These are phyloP conservation scores for Poecilia velifera DNA, from an alignment of 2,797 vertebrate species.

Conservation along the genomic window DNA sequence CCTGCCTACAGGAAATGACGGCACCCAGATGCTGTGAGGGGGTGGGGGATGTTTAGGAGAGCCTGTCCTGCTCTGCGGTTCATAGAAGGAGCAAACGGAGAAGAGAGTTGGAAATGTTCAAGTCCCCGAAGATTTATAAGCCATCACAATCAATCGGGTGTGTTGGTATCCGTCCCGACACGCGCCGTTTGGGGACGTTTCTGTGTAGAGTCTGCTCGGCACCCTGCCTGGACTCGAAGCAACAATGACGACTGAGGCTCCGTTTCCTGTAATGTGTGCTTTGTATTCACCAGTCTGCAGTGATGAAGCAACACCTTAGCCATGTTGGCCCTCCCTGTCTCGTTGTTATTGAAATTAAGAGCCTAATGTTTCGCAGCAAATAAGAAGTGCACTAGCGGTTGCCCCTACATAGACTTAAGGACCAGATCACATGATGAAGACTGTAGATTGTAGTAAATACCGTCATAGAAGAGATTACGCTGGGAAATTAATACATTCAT, in stretches of 20 bases:
- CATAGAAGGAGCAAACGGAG: conserved; percentile 25
- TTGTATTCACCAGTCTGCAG: conserved; percentile 13
- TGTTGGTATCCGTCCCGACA: neutral
- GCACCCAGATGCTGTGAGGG: neutral
- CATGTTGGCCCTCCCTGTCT: neutral
- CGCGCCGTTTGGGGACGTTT: neutral
- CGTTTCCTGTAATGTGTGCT: conserved; percentile 10
- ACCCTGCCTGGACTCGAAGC: conserved; percentile 19
- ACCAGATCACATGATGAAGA: conserved; percentile 18
- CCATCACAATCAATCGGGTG: neutral
- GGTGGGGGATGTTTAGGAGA: conserved; percentile 23
- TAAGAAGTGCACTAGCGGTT: neutral
- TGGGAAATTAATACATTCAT: conserved; percentile 5
- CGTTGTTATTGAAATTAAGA: neutral
- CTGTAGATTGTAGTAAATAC: neutral
- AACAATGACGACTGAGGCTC: conserved; percentile 11
- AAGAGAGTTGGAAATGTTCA: fast-evolving
- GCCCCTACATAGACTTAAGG: no score
- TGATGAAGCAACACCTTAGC: neutral
- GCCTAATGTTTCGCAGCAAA: neutral
- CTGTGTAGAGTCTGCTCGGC: neutral
- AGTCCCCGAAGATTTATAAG: neutral
- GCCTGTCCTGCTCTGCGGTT: conserved; percentile 39
- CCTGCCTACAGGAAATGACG: conserved; percentile 64
- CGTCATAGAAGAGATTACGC: neutral